Evolutionary conservation across 2,797 vertebrate species (phyloP), one percentile per base, ranked within the genome.

Genomic region (Chloroceryle amazona): DNA sequence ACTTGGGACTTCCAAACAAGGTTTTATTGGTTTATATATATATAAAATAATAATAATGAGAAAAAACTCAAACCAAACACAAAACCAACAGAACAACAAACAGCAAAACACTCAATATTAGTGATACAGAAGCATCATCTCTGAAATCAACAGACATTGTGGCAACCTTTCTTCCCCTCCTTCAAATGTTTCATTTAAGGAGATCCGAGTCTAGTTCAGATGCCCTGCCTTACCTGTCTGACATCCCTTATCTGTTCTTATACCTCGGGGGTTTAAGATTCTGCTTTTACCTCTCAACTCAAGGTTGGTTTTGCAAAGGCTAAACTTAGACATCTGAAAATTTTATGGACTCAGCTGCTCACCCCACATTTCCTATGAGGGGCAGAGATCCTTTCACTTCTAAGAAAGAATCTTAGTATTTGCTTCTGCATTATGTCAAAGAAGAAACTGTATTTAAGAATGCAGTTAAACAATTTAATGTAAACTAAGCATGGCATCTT

Each of bases 191-290:
- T 35, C 6, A 10, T 47, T 13, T 39, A 57, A 81, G 54, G 23
- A 91, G 26, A 12, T 35, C 29, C 51, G 29, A 47, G 18, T 67
- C 28, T 72, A 26, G 44, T 31, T 58, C n/a, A 21, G 49, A 55
- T 25, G 41, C 29, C 33, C 67, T 79, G n/a, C 15, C 23, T 18
- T 28, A 3, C 28, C 44, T 11, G 3, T 44, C 18, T 62, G 79
- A 26, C 18, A 79, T 28, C 39, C n/a, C 35, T 35, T 54, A 65
- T 33, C 63, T 72, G 8, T 42, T 84, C 29, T 51, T 73, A 52
- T 1, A 42, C 23, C 19, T 49, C 0, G 0, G 52, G 18, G 18
- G 8, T 61, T 57, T 80, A 70, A 61, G 26, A 28, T 12, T 18
- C 17, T 86, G 58, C n/a, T 72, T 72, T 68, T 80, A 44, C 13